These are phyloP conservation scores for Chouioia cunea DNA, from an alignment of 2,888 invertebrate genomes.

Conservation along the genomic window DNA sequence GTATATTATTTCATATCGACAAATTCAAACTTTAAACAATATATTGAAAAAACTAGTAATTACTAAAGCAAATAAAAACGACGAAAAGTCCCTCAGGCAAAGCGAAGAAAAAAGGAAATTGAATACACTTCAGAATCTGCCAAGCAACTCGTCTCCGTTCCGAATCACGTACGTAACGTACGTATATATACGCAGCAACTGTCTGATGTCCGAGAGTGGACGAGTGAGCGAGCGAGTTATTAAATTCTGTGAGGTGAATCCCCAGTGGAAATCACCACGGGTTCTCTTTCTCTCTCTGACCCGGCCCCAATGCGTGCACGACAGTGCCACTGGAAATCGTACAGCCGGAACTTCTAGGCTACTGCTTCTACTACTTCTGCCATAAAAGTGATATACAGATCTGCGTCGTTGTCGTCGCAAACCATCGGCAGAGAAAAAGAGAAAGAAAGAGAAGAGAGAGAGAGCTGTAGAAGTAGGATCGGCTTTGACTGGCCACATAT, in stretches of 20 bases:
- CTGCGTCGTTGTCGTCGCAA: slow-evolving; percentile 52
- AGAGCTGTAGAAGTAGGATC: slow-evolving; percentile 43
- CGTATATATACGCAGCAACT: neutral
- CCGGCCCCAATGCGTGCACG: neutral
- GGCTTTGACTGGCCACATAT: no score
- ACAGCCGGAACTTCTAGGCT: slow-evolving; percentile 44
- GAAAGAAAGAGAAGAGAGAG: no score
- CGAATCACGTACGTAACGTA: no score
- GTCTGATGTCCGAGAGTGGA: neutral
- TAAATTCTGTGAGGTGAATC: slow-evolving; percentile 44
- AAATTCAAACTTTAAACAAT: no score
- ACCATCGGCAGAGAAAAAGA: slow-evolving; percentile 48
- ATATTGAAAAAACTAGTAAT: no score
- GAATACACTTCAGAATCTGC: no score
- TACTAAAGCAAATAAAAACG: no score
- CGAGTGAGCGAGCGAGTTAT: slow-evolving; percentile 25
- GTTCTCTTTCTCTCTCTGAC: slow-evolving; percentile 14
- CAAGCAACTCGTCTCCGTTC: no score
- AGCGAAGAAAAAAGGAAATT: no score
- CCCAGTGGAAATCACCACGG: slow-evolving; percentile 44
- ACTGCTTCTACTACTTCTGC: slow-evolving; percentile 15
- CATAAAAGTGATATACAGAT: slow-evolving; percentile 60
- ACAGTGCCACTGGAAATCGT: slow-evolving; percentile 34
- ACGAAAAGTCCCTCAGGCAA: no score
- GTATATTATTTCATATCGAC: no score